These are phyloP conservation scores for mouse (Mus musculus) DNA, from an alignment of 2,113 vertebrate genomes.

Conservation along the genomic window GRCm39 chr8:75368501-75369000, in stretches of 20 bases:
- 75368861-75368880: neutral
- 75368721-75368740: neutral
- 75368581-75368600: too few species aligned
- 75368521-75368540: neutral
- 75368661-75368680: neutral
- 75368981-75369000: neutral
- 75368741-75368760: neutral
- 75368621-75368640: neutral
- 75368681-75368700: neutral
- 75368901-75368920: neutral
- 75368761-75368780: neutral
- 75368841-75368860: neutral
- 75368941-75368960: neutral
- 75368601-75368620: too few species aligned
- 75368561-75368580: neutral
- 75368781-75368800: neutral
- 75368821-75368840: neutral
- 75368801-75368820: neutral
- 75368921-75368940: accelerated
- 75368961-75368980: neutral
- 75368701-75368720: neutral
- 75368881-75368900: neutral
- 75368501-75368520: neutral
- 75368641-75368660: neutral
- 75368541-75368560: neutral